phyloP scores from a whole-genome alignment of 2,888 invertebrate species.

The Nesidiocoris tenuis region DNA sequence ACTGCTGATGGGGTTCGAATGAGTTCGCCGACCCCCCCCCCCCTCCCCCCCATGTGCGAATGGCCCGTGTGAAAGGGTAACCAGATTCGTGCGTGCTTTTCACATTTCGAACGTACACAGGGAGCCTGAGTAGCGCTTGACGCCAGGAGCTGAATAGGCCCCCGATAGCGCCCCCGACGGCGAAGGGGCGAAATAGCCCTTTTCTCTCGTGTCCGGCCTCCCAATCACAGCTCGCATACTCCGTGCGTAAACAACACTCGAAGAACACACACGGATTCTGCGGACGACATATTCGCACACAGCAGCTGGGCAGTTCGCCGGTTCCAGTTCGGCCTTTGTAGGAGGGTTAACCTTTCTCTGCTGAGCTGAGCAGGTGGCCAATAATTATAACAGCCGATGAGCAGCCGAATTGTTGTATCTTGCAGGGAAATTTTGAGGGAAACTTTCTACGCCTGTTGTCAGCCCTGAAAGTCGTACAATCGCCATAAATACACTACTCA shows the following conservation, averaged over 20 bases:
- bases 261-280: too few relatives aligned
- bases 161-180: neutral
- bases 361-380: too few relatives aligned
- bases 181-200: neutral
- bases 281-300: too few relatives aligned
- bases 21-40: neutral
- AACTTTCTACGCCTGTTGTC: too few relatives aligned
- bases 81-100: conserved; percentile 10
- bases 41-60: neutral
- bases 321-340: neutral
- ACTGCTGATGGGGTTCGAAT: neutral
- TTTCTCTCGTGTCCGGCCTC: neutral
- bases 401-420: too few relatives aligned
- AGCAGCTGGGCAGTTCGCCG: neutral
- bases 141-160: neutral
- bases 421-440: too few relatives aligned
- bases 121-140: neutral
- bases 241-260: too few relatives aligned
- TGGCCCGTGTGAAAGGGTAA: neutral
- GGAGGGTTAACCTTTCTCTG: too few relatives aligned
- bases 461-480: too few relatives aligned
- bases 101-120: neutral
- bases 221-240: neutral
- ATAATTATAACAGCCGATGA: too few relatives aligned
- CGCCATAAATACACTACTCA: too few relatives aligned